Conservation (phyloP, 2,797 vertebrate species). For the Crenichthys baileyi region DNA sequence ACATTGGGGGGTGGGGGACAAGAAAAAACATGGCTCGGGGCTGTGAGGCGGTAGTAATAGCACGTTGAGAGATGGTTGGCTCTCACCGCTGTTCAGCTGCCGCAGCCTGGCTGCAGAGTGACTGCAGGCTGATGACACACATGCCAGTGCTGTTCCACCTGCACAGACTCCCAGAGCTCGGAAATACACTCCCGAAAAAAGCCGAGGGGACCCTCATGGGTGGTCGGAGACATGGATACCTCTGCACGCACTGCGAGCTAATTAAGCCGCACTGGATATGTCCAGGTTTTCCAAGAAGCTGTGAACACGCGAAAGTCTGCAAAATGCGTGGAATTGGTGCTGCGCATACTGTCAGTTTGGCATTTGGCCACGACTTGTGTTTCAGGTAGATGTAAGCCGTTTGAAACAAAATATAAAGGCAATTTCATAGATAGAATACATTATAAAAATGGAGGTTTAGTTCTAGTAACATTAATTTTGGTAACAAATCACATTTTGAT, state of each 20-base stretch:
- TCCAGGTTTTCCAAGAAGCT: conserved; percentile 22
- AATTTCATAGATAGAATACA: neutral
- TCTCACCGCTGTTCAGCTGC: conserved; percentile 60
- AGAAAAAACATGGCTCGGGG: conserved; percentile 35
- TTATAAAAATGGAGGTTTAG: neutral
- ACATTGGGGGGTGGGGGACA: conserved; percentile 45
- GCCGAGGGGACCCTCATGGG: conserved; percentile 82
- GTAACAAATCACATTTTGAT: neutral
- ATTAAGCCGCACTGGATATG: conserved; percentile 59
- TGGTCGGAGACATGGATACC: conserved; percentile 80
- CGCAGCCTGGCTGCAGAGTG: conserved; percentile 65
- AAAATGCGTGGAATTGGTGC: conserved; percentile 13
- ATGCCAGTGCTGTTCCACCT: conserved; percentile 88
- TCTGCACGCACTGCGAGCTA: conserved; percentile 59
- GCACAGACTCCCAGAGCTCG: conserved; percentile 75
- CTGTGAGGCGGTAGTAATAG: conserved; percentile 63
- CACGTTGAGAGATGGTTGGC: conserved; percentile 75
- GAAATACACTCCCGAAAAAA: conserved; percentile 76
- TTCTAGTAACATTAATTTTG: neutral
- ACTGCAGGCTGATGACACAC: conserved; percentile 88
- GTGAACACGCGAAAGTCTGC: conserved; percentile 16
- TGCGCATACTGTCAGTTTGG: conserved; percentile 7
- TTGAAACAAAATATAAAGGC: neutral
- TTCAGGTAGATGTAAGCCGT: neutral
- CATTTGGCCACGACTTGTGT: neutral